Conservation (phyloP, 2,888 invertebrate species). For the Chymomyza procnemis region DNA sequence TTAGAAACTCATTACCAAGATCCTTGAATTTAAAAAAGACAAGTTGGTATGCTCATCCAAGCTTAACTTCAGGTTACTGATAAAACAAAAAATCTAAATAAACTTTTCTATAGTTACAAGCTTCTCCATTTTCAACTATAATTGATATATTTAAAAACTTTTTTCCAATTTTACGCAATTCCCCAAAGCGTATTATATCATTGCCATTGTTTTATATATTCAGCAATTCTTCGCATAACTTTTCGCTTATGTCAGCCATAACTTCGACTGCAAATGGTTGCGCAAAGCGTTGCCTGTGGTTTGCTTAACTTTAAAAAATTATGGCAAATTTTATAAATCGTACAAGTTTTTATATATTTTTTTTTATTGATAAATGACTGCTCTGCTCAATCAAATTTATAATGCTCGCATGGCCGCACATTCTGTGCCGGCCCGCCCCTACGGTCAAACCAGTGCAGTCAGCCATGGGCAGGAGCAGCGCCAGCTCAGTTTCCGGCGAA, state of each 20-base stretch:
- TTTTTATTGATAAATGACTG: conserved; percentile 28
- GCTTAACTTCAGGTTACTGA: too few relatives aligned
- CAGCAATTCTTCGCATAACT: not conserved
- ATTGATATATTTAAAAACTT: too few relatives aligned
- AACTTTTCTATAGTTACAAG: too few relatives aligned
- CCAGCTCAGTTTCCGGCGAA: not conserved
- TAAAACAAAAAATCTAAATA: too few relatives aligned
- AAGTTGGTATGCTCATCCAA: too few relatives aligned
- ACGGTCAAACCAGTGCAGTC: not conserved
- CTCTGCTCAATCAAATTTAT: conserved; percentile 42
- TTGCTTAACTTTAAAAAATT: not conserved
- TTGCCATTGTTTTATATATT: not conserved
- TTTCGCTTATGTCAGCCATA: conserved; percentile 4
- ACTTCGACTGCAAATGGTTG: not conserved
- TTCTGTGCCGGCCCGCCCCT: too few relatives aligned
- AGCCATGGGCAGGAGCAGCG: not conserved
- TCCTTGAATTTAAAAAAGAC: too few relatives aligned
- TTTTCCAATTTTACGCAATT: not conserved
- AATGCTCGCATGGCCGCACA: conserved; percentile 15
- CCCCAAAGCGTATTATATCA: not conserved
- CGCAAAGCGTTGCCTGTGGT: not conserved
- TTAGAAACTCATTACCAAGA: too few relatives aligned
- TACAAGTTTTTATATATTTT: conserved; percentile 4
- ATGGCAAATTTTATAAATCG: not conserved
- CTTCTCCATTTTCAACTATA: too few relatives aligned